phyloP scores from a whole-genome alignment of 2,113 vertebrate species.

The Procavia capensis region DNA sequence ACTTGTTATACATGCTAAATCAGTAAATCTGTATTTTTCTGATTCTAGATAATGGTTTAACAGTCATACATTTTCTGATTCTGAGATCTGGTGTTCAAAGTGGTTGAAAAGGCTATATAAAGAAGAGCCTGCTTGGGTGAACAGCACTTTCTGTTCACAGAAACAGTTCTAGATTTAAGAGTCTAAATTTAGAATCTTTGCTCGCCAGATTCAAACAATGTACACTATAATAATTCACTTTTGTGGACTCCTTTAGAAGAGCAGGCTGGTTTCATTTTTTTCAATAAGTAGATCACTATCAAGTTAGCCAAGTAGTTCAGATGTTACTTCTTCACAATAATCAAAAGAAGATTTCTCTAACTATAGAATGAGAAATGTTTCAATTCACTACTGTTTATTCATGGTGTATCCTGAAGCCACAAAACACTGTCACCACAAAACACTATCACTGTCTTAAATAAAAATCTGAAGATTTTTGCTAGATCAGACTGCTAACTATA shows the following conservation, averaged over 20 bases:
- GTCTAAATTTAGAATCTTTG: conserved; percentile 4
- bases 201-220: conserved; percentile 29
- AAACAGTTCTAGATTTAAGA: conserved; percentile 53
- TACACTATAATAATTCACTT: neutral
- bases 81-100: neutral
- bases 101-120: conserved; percentile 28
- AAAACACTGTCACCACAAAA: neutral
- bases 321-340: neutral
- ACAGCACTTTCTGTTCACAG: conserved; percentile 10
- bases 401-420: conserved; percentile 9
- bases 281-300: neutral
- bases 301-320: neutral
- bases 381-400: conserved; percentile 40
- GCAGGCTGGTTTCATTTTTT: conserved; percentile 24
- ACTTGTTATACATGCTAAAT: neutral
- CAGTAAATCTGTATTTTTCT: conserved; percentile 25
- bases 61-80: neutral
- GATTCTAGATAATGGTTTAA: neutral
- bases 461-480: conserved; percentile 48
- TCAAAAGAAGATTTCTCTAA: neutral
- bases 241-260: neutral
- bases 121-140: neutral
- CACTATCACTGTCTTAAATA: neutral
- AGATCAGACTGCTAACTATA: conserved; percentile 42
- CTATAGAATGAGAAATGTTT: conserved; percentile 10